These are phyloP conservation scores for Drosophila grimshawi DNA, from an alignment of 1,140 invertebrate genomes.

Conservation along the genomic window DNA sequence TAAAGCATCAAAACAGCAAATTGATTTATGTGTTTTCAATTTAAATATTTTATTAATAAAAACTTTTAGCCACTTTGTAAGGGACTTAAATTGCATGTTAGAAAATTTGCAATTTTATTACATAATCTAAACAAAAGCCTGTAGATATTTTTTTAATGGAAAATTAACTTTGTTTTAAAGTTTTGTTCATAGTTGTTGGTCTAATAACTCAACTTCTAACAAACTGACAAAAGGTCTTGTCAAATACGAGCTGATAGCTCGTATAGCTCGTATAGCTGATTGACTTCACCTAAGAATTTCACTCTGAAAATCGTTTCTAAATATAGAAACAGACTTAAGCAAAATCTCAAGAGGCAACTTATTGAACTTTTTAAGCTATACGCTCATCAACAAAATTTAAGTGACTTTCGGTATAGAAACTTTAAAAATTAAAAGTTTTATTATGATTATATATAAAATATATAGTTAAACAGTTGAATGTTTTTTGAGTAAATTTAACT, in stretches of 20 bases:
- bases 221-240: neutral
- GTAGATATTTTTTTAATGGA: neutral
- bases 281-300: neutral
- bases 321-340: no score
- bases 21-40: no score
- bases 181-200: neutral
- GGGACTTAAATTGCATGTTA: neutral
- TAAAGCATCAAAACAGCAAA: neutral
- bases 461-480: no score
- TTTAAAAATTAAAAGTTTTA: neutral
- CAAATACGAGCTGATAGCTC: no score
- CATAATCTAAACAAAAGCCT: neutral
- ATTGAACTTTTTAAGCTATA: neutral
- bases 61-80: no score
- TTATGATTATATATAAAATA: neutral
- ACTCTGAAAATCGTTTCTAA: no score
- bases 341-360: no score
- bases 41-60: no score
- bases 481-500: neutral
- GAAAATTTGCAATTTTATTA: neutral
- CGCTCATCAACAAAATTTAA: neutral
- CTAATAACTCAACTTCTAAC: no score
- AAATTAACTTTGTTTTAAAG: conserved; percentile 1
- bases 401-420: no score
- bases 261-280: no score